Evolutionary conservation across 2,888 invertebrate genomes (phyloP).

Genomic region (Ophion ventricosus): DNA sequence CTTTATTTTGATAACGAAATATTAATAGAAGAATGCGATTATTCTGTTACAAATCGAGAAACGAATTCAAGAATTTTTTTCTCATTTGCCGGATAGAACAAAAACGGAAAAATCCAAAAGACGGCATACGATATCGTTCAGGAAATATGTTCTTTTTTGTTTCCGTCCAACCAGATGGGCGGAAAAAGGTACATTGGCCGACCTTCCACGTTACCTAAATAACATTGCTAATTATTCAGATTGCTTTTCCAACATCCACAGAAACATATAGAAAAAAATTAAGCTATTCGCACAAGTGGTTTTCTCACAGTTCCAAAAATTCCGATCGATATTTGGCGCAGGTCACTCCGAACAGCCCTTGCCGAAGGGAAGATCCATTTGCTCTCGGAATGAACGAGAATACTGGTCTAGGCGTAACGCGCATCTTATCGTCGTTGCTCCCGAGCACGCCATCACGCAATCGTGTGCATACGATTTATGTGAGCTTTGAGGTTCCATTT

Average conservation of each 20-base stretch:
- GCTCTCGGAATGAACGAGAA: background rate
- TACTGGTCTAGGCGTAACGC: background rate
- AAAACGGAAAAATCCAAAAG: too few species aligned
- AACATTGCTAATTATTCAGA: too few species aligned
- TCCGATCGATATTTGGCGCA: background rate
- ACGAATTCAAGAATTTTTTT: background rate
- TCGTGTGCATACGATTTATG: slow-evolving; percentile 73
- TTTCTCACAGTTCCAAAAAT: background rate
- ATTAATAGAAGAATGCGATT: background rate
- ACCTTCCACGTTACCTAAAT: too few species aligned
- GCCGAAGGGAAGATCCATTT: background rate
- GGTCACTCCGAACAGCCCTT: background rate
- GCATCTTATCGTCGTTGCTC: background rate
- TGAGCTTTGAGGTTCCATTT: slow-evolving; percentile 76
- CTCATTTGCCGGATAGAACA: too few species aligned
- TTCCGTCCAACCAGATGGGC: too few species aligned
- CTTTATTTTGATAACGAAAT: too few species aligned
- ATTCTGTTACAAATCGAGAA: background rate
- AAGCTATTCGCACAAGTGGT: background rate
- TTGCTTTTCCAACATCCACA: too few species aligned
- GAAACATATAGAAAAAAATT: background rate
- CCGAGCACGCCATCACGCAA: slow-evolving; percentile 1
- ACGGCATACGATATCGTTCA: too few species aligned
- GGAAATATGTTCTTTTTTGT: too few species aligned
- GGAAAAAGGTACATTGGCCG: too few species aligned